A percentile compares a stretch with the other conserved stretches of the same genome.
Evolutionary conservation across 2,113 vertebrate species (phyloP).

Genomic region (Thymallus thymallus): DNA sequence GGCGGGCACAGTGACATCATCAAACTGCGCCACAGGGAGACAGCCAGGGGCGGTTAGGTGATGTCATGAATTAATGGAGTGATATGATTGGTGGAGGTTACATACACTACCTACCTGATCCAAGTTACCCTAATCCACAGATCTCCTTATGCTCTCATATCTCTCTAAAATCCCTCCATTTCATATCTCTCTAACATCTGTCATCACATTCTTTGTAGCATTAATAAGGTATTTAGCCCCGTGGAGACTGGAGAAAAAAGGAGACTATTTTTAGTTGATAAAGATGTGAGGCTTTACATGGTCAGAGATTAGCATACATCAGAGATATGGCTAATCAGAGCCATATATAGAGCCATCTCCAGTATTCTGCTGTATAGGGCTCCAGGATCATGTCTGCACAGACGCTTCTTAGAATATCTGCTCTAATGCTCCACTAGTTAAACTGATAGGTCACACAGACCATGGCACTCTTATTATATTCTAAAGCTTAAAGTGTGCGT

Average conservation of each 20-base stretch:
- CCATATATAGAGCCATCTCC: no score
- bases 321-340: slow-evolving; percentile 32
- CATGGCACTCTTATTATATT: slow-evolving; percentile 18
- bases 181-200: not conserved
- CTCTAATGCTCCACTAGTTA: not conserved
- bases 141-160: not conserved
- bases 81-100: slow-evolving; percentile 56
- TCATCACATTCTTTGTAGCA: slow-evolving; percentile 18
- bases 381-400: slow-evolving; percentile 55
- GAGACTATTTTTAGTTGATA: slow-evolving; percentile 65
- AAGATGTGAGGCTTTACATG: slow-evolving; percentile 61
- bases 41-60: slow-evolving; percentile 2
- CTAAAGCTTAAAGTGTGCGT: no score
- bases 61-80: slow-evolving; percentile 42
- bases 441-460: slow-evolving; percentile 48
- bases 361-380: no score
- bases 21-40: slow-evolving; percentile 5
- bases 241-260: slow-evolving; percentile 47
- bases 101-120: slow-evolving; percentile 50
- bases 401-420: slow-evolving; percentile 68
- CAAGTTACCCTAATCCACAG: not conserved
- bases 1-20: slow-evolving; percentile 40
- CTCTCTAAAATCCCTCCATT: not conserved
- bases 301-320: slow-evolving; percentile 74
- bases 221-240: slow-evolving; percentile 66